Base-by-base conservation (phyloP, 2,113 vertebrate genomes). In the Barbus barbus region DNA sequence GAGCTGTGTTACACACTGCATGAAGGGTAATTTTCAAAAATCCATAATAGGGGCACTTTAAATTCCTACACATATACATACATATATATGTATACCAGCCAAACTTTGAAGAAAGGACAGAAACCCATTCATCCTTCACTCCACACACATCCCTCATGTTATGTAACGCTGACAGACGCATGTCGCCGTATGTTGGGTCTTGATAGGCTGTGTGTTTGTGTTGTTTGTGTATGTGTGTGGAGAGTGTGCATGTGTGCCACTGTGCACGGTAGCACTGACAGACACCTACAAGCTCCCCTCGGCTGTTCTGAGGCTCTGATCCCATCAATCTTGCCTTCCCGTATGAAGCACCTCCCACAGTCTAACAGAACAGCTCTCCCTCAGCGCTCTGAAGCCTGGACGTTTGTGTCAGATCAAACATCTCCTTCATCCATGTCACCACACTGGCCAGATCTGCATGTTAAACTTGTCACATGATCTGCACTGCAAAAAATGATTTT, bases 241-340 rank as follows among this genome's bases (percentile, higher is more conserved):
- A 72, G 79, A 78, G 81, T 80, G 86, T 88, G 87, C 89, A 91
- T 89, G 85, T 88, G 91, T 91, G 91, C 89, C 89, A 89, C 92
- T 91, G 90, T 91, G 91, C 87, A 83, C 31, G 78, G 89, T 91
- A 90, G 92, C 91, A 91, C 88, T 92, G 92, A 94, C 92, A 89
- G 92, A 93, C 92, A 83, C 90, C 88, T 91, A 94, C 93, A 93
- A 92, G 91, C 92, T 91, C 93, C 91, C 90, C 92, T 91, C 90
- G 91, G 46, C 91, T 92, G 91, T 90, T 91, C 92, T 92, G 90
- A 88, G 88, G 91, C 89, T 90, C 88, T 87, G 89, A 88, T 93
- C 91, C 89, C 91, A 93, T 93, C 94, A 92, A 93, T 94, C 93
- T 94, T 91, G 87, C 75, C 84, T 76, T 81, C 83, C 33, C 73